Evolutionary conservation across 1,140 invertebrate species (phyloP).

Genomic region (Drosophila prosaltans): DNA sequence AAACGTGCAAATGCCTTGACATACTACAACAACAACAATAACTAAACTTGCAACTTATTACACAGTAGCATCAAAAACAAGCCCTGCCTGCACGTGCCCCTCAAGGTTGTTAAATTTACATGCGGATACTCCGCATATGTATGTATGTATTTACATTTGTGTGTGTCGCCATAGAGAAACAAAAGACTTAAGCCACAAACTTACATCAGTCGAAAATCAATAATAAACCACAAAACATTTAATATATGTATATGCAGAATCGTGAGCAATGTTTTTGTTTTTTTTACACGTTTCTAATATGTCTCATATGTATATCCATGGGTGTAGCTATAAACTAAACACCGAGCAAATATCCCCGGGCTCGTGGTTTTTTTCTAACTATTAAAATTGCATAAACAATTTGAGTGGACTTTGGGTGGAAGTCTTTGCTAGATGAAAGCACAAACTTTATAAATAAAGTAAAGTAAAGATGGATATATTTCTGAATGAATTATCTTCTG

Average conservation of each 20-base stretch:
- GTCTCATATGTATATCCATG: background rate
- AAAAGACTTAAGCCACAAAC: conserved; percentile 62
- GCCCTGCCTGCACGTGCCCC: conserved; percentile 54
- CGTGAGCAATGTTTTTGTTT: background rate
- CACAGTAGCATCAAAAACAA: conserved; percentile 47
- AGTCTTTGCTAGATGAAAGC: no score
- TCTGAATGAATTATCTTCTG: no score
- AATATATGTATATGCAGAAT: conserved; percentile 5
- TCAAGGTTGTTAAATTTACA: conserved; percentile 12
- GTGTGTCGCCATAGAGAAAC: conserved; percentile 3
- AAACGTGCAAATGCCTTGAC: conserved; percentile 68
- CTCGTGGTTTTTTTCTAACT: no score
- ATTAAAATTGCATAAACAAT: no score
- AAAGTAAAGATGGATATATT: no score
- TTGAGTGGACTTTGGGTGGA: no score
- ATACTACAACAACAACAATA: conserved; percentile 18
- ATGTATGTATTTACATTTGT: background rate
- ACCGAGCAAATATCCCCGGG: no score
- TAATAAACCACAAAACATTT: background rate
- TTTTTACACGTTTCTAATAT: conserved; percentile 4
- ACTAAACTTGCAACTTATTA: background rate
- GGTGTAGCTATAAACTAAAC: background rate
- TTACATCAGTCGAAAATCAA: conserved; percentile 32
- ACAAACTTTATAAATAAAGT: no score
- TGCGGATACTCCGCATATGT: background rate